Percentiles rank a stretch among this genome's conserved stretches.
Conservation (phyloP, 2,888 invertebrate genomes). For the Pachymerium ferrugineum region DNA sequence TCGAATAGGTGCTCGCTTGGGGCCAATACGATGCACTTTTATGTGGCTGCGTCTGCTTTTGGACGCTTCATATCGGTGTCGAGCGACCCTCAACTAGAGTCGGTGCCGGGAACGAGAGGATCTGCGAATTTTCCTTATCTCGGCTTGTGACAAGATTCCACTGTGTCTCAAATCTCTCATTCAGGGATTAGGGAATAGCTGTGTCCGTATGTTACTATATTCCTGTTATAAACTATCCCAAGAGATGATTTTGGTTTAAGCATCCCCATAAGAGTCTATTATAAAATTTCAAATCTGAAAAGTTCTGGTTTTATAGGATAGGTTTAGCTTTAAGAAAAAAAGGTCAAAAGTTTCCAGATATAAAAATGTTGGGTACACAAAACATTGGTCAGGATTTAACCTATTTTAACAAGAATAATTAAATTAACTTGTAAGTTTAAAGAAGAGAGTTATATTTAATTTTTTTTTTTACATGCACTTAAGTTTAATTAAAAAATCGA, state of each 20-base stretch:
- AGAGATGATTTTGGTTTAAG: background rate
- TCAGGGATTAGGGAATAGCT: slow-evolving; percentile 2
- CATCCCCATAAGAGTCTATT: background rate
- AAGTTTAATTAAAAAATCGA: background rate
- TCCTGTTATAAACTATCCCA: background rate
- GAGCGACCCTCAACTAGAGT: background rate
- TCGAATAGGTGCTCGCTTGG: background rate
- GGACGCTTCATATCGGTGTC: slow-evolving; percentile 7
- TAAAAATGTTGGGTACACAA: background rate
- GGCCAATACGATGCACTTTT: slow-evolving; percentile 6
- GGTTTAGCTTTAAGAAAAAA: background rate
- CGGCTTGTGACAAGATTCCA: background rate
- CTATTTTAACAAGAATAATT: background rate
- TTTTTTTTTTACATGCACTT: background rate
- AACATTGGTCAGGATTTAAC: no score
- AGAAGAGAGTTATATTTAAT: background rate
- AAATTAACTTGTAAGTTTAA: background rate
- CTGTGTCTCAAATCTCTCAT: background rate
- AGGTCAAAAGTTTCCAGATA: background rate
- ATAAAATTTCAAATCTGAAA: background rate
- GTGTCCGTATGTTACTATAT: background rate
- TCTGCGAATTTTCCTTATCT: slow-evolving; percentile 2
- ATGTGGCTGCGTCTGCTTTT: slow-evolving; percentile 13
- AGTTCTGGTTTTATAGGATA: no score
- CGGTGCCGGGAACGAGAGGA: no score